Conservation (phyloP, 1,140 invertebrate genomes). For the Diabrotica virgifera region DNA sequence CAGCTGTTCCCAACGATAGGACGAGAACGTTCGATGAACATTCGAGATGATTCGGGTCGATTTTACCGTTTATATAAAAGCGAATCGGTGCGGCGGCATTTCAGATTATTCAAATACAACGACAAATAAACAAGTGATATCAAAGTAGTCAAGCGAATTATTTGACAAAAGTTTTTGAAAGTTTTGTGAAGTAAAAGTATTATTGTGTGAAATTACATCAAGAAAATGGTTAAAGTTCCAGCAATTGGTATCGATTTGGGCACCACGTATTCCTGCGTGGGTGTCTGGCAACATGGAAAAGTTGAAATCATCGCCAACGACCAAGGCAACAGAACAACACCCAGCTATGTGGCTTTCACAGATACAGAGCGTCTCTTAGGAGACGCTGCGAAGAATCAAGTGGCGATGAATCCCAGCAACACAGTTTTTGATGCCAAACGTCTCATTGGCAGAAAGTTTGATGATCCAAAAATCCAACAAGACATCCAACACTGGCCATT, state of each 20-base stretch:
- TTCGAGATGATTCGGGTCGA: conserved; percentile 10
- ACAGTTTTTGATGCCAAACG: conserved; percentile 69
- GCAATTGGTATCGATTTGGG: conserved; percentile 77
- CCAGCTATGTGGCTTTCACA: conserved; percentile 85
- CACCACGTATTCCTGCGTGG: conserved; percentile 79
- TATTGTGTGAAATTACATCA: conserved; percentile 1
- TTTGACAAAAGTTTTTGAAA: conserved; percentile 4
- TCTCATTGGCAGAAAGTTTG: conserved; percentile 52
- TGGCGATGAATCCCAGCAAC: conserved; percentile 81
- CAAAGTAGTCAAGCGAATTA: not conserved
- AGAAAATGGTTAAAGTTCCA: conserved; percentile 35
- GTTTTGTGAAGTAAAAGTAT: not conserved
- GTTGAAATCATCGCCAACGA: conserved; percentile 94
- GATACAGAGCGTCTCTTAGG: conserved; percentile 73
- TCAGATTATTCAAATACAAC: conserved; percentile 12
- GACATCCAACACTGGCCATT: conserved; percentile 54
- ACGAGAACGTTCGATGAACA: not conserved
- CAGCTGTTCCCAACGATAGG: no score
- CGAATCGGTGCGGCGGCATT: not conserved
- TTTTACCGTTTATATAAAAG: conserved; percentile 15
- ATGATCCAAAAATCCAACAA: conserved; percentile 53
- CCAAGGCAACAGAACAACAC: conserved; percentile 89
- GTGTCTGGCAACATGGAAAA: conserved; percentile 81
- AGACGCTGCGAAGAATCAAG: conserved; percentile 57
- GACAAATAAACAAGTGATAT: not conserved